These are phyloP conservation scores for Drosophila neutralis DNA, from an alignment of 2,888 invertebrate species.

Conservation along the genomic window DNA sequence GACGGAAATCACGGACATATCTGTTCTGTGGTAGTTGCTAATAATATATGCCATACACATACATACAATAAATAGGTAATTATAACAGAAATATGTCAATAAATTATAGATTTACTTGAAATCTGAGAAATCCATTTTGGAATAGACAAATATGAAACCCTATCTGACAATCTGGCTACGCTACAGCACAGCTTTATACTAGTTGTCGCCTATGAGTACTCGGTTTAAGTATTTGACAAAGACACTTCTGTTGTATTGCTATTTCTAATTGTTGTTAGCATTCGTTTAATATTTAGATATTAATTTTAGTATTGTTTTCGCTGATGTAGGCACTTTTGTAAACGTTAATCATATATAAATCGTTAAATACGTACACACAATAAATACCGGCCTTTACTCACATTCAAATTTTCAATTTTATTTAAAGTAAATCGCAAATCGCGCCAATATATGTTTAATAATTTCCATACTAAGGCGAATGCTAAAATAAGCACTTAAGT, in stretches of 20 bases:
- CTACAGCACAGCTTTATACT: constrained; percentile 53
- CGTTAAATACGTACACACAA: constrained; percentile 36
- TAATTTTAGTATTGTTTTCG: constrained; percentile 33
- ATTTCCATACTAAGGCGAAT: neutral
- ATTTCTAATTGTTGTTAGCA: constrained; percentile 15
- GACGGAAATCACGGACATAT: neutral
- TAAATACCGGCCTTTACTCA: constrained; percentile 13
- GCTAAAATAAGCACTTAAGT: neutral
- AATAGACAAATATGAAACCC: constrained; percentile 47
- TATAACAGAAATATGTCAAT: neutral
- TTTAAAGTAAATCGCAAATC: constrained; percentile 2
- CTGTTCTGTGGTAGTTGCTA: neutral
- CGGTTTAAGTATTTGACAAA: constrained; percentile 27
- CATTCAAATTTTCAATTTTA: constrained; percentile 11
- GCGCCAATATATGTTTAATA: neutral
- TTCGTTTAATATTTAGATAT: constrained; percentile 25
- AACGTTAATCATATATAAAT: constrained; percentile 38
- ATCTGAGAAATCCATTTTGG: neutral
- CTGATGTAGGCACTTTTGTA: constrained; percentile 71
- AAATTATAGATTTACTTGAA: neutral
- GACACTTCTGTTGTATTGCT: constrained; percentile 20
- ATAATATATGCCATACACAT: neutral
- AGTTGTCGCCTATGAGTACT: constrained; percentile 19
- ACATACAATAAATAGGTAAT: neutral
- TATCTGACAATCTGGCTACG: constrained; percentile 51